A percentile compares a stretch with the other conserved stretches of the same genome.
Evolutionary conservation across 2,797 vertebrate genomes (phyloP).

Genomic region (Hoplostethus mediterraneus): DNA sequence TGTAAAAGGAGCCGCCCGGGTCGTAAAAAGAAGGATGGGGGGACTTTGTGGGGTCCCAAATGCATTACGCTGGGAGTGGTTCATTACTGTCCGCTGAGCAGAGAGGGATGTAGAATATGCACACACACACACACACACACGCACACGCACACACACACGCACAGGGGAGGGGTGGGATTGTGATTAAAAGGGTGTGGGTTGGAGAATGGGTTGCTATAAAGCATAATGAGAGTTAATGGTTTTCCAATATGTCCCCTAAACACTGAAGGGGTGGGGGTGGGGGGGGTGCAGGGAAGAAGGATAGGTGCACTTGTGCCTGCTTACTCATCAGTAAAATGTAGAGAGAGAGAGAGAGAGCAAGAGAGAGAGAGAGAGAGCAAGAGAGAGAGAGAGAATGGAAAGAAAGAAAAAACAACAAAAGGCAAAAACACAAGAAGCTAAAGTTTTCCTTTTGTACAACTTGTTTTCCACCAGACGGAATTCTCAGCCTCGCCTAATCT

Average conservation of each 20-base stretch:
- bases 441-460: background rate
- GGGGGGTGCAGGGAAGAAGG: conserved; percentile 11
- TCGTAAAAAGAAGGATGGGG: conserved; percentile 50
- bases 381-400: background rate
- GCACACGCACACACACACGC: conserved; percentile 25
- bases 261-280: conserved; percentile 62
- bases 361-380: background rate
- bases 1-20: conserved; percentile 69
- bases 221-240: conserved; percentile 82
- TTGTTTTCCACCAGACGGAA: conserved; percentile 21
- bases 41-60: conserved; percentile 44
- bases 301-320: background rate
- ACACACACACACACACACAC: conserved; percentile 29
- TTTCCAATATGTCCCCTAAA: conserved; percentile 81
- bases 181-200: conserved; percentile 72
- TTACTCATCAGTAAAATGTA: background rate
- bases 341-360: background rate
- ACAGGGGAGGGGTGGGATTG: conserved; percentile 43
- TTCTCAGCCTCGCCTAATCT: conserved; percentile 36
- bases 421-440: background rate
- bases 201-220: conserved; percentile 75
- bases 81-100: conserved; percentile 66
- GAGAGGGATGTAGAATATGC: conserved; percentile 5
- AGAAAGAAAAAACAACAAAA: no score
- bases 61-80: conserved; percentile 69